Evolutionary conservation across 2,888 invertebrate genomes (phyloP), one percentile per base, ranked within the genome.

Genomic region (Tenthredo scrophulariae): DNA sequence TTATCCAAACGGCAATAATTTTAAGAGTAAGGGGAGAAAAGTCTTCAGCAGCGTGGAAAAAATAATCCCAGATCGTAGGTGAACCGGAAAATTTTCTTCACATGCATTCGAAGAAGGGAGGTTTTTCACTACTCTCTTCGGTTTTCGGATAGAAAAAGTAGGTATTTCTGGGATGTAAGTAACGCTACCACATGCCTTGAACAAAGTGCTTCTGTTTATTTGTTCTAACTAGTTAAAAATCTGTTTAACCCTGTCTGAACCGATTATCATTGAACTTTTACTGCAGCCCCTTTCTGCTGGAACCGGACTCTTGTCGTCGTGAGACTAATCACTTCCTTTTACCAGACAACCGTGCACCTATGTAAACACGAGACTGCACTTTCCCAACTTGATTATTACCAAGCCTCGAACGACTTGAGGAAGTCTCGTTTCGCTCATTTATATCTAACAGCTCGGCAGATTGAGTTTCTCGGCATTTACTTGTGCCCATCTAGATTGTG

Each of bases 361-460:
- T 77, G 77, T 77, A 26, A 77, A 77, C 77, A 77, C 77, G 50
- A 29, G 50, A 77, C 26, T 77, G 50, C 54, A 77, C 77, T 77
- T 77, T 77, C 22, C 77, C 46, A 18, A 26, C 43, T n/a, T 74
- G 22, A 40, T 43, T 43, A 43, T n/a, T 33, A 33, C 54, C n/a
- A 22, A 37, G 40, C 40, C 37, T 72, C 70, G 18, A 70, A 70
- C 26, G 13, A 40, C 40, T 2, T 13, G 10, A 13, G 74, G 9
- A 74, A 43, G 7, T 43, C 22, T 22, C 18, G 33, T 74, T 43
- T 74, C 40, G 9, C 67, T 67, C 13, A 18, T 67, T 74, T 29
- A 54, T n/a, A 54, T n/a, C 54, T 7, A n/a, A 54, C 1, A 18
- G n/a, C n/a, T n/a, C 7, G 46, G 13, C 46, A 37, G n/a, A 37